Evolutionary conservation across 37 sponge, comb jelly and placozoan species (phyloP).

Genomic region (Agelas oroides): DNA sequence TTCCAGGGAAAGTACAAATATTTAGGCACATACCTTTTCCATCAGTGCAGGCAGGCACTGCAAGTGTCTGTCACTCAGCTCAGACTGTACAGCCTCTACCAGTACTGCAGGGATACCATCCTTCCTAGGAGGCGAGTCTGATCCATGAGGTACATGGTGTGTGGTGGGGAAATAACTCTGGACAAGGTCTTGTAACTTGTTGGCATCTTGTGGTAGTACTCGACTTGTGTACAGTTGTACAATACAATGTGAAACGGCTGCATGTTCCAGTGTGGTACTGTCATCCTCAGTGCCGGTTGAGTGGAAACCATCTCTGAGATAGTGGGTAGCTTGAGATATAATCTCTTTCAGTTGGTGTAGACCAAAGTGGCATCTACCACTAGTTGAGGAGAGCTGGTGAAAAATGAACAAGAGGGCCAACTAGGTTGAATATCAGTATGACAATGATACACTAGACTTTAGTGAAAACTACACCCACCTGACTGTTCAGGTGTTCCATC

Average conservation of each 20-base stretch:
- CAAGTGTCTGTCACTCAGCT: slow-evolving; percentile 59
- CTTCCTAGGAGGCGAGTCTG: too few relatives aligned
- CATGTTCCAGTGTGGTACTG: too few relatives aligned
- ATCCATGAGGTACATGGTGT: too few relatives aligned
- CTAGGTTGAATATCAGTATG: too few relatives aligned
- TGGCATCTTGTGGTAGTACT: not conserved
- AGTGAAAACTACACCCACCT: slow-evolving; percentile 25
- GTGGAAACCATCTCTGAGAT: not conserved
- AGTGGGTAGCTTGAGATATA: not conserved
- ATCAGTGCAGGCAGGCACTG: slow-evolving; percentile 43
- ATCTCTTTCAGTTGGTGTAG: slow-evolving; percentile 8
- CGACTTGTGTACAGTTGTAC: too few relatives aligned
- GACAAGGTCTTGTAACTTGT: slow-evolving; percentile 20
- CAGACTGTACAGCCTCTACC: slow-evolving; percentile 53
- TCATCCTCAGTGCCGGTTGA: too few relatives aligned
- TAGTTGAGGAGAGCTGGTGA: not conserved
- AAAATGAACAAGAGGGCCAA: too few relatives aligned
- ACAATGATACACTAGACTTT: too few relatives aligned
- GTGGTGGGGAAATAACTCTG: slow-evolving; percentile 4
- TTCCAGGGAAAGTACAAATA: too few relatives aligned
- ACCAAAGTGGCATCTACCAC: not conserved
- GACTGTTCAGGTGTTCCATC: slow-evolving; percentile 12
- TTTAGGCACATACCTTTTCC: slow-evolving; percentile 66
- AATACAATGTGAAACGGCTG: too few relatives aligned
- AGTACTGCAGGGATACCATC: slow-evolving; percentile 9